phyloP scores from a whole-genome alignment of 2,113 vertebrate species.

The Alligator sinensis region DNA sequence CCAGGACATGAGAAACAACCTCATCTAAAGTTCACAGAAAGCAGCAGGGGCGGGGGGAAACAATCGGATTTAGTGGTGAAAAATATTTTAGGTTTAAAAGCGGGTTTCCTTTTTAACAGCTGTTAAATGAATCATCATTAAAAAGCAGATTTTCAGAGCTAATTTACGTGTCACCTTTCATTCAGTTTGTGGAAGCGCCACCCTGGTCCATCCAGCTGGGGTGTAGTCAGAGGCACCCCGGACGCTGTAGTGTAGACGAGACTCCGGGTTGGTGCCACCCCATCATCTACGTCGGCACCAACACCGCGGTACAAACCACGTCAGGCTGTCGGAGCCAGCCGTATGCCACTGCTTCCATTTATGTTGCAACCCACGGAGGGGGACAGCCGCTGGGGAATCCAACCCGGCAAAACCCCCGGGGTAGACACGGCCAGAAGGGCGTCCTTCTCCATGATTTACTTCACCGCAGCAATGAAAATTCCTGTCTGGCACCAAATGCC shows the following conservation, averaged over 20 bases:
- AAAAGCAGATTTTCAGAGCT: not conserved
- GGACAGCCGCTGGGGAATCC: not conserved
- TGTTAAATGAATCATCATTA: slow-evolving; percentile 24
- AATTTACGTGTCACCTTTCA: slow-evolving; percentile 7
- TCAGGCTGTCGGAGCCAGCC: not conserved
- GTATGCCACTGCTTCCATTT: not conserved
- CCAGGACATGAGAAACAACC: not conserved
- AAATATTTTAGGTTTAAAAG: not conserved
- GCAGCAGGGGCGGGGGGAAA: not conserved
- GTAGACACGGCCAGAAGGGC: slow-evolving; percentile 1
- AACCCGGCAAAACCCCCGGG: slow-evolving; percentile 31
- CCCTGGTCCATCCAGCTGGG: not conserved
- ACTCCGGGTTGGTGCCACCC: not conserved
- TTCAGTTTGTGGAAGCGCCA: not conserved
- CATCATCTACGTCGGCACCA: not conserved
- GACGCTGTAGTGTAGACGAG: not conserved
- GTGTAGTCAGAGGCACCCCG: not conserved
- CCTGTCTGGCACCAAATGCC: slow-evolving; percentile 64
- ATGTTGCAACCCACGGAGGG: not conserved
- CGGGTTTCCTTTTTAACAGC: slow-evolving; percentile 12
- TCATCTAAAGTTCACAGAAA: not conserved
- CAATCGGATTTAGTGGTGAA: not conserved
- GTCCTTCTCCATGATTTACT: slow-evolving; percentile 62
- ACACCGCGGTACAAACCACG: not conserved
- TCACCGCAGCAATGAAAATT: slow-evolving; percentile 62